Base-by-base conservation (phyloP, 2,797 vertebrate genomes). In the Notoglanidium macrostoma region DNA sequence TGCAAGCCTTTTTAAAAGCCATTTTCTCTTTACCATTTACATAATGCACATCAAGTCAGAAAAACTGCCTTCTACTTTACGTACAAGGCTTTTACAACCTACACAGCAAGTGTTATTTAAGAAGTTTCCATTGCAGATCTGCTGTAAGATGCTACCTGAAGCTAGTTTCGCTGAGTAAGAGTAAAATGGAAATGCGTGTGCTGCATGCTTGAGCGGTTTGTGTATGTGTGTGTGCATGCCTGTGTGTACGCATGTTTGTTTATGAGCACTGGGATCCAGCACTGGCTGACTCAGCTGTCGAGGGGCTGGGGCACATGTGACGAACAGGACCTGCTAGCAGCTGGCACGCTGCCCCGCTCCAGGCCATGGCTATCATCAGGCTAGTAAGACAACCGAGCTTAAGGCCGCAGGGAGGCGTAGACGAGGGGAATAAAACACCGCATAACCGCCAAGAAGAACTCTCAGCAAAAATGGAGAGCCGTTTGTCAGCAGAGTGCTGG, bases 221-320 rank as follows among this genome's bases (percentile, higher is more conserved):
- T 73, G 32, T 59, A 23, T 68, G 44, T 32, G 44, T 68, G 15
- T 57, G 1, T 51, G 11, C 5, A 67, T 82, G 46, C 29, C 49
- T n/a, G n/a, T 57, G 61, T 85, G 68, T 83, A 68, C 67, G 23
- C 46, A n/a, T 65, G 61, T 73, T 46, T 81, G 86, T 83, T 44
- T 87, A 72, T 59, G 59, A 55, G 67, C 63, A 49, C 72, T n/a
- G 14, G 14, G 67, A 44, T 89, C 29, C 85, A 29, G 85, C 70
- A 76, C 46, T 61, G n/a, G 73, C 88, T 90, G 89, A 91, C 84
- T 91, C 91, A 86, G 91, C 90, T 85, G 87, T 89, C 86, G 72
- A 88, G 70, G 46, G 49, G 55, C 55, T 4, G 72, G 84, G 81
- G 73, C 80, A 55, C 35, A 32, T 55, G 72, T 87, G 87, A 84